phyloP scores from a whole-genome alignment of 2,888 invertebrate species.

The Gastracanthus pulcherrimus region DNA sequence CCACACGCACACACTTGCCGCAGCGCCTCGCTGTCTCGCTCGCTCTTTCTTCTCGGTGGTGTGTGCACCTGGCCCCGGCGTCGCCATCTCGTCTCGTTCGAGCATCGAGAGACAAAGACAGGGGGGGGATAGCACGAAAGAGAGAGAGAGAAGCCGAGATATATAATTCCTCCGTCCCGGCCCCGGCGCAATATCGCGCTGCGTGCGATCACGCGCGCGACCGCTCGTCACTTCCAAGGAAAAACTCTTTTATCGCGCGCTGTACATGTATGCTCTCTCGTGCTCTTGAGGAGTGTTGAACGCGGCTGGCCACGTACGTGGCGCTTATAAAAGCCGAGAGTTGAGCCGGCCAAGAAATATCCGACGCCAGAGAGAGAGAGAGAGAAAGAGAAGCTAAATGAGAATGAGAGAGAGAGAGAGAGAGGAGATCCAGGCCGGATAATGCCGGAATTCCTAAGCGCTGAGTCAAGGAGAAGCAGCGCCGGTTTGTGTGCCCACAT shows the following conservation, averaged over 20 bases:
- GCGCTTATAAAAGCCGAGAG: conserved; percentile 46
- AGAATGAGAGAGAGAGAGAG: conserved; percentile 34
- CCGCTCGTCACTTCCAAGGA: conserved; percentile 19
- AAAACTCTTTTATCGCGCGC: background rate
- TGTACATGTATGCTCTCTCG: background rate
- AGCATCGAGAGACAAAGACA: background rate
- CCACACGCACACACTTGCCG: conserved; percentile 6
- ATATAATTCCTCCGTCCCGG: background rate
- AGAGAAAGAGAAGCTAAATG: conserved; percentile 10
- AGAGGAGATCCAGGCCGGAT: conserved; percentile 50
- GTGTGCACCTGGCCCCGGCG: background rate
- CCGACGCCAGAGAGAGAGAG: conserved; percentile 10
- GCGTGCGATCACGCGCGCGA: background rate
- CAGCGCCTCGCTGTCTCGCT: background rate
- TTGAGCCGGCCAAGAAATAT: too few relatives aligned
- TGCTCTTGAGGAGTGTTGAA: background rate
- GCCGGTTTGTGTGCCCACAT: background rate
- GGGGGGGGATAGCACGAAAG: background rate
- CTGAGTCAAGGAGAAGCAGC: conserved; percentile 61
- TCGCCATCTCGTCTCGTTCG: conserved; percentile 7
- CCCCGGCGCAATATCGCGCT: background rate
- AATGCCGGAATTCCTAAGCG: conserved; percentile 62
- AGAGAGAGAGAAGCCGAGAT: background rate
- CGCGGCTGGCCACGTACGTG: conserved; percentile 47
- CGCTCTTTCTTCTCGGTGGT: conserved; percentile 27